Evolutionary conservation across 2,113 vertebrate genomes (phyloP).

Genomic region (Misgurnus mizolepis): DNA sequence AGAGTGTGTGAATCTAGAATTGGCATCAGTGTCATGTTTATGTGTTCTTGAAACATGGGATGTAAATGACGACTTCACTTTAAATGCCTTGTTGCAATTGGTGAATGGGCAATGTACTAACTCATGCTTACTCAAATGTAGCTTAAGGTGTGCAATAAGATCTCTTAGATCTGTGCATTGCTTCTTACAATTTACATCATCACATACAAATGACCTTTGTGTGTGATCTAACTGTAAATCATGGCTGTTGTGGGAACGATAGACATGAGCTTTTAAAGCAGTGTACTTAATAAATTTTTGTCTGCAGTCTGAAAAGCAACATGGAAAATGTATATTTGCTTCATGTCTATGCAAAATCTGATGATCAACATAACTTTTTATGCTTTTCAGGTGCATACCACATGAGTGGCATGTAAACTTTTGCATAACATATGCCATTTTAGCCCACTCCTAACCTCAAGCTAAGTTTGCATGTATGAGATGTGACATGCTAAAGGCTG

Average conservation of each 20-base stretch:
- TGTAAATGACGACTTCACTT: constrained; percentile 37
- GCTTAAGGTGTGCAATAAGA: constrained; percentile 25
- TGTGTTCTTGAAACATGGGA: constrained; percentile 30
- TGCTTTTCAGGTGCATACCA: background rate
- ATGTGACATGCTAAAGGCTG: too few relatives aligned
- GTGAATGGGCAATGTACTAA: constrained; percentile 7
- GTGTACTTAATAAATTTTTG: constrained; percentile 21
- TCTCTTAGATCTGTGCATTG: constrained; percentile 30
- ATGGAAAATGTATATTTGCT: constrained; percentile 24
- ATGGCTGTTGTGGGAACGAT: constrained; percentile 26
- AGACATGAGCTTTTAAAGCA: constrained; percentile 45
- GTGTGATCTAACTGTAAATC: constrained; percentile 11
- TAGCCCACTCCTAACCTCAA: constrained; percentile 9
- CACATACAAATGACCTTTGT: constrained; percentile 12
- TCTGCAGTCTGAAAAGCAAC: constrained; percentile 35
- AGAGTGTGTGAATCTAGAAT: background rate
- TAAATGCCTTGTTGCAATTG: constrained; percentile 13
- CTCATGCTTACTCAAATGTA: constrained; percentile 20
- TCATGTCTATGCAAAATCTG: background rate
- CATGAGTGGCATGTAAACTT: constrained; percentile 29
- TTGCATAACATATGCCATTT: constrained; percentile 30
- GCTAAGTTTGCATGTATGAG: too few relatives aligned
- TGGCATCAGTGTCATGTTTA: constrained; percentile 1
- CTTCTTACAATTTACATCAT: constrained; percentile 15
- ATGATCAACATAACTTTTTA: too few relatives aligned